Evolutionary conservation across 2,888 invertebrate genomes (phyloP).

Genomic region (Tetheella fluctuosa): DNA sequence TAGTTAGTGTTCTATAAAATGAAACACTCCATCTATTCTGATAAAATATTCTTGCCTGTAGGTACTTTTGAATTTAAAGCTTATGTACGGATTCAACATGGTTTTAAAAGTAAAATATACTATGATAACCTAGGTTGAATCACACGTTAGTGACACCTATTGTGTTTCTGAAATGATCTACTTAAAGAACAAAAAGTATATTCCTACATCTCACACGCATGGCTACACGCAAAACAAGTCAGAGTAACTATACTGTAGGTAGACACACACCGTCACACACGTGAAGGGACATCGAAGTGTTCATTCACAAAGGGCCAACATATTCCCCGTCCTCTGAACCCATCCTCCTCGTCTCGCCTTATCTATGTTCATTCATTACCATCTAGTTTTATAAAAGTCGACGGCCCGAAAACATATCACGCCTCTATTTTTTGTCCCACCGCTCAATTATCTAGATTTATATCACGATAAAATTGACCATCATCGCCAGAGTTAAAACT

Average conservation of each 20-base stretch:
- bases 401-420: slow-evolving; percentile 80
- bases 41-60: no score
- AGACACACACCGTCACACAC: slow-evolving; percentile 38
- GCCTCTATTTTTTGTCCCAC: slow-evolving; percentile 82
- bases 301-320: slow-evolving; percentile 74
- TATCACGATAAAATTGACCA: slow-evolving; percentile 76
- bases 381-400: slow-evolving; percentile 82
- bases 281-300: slow-evolving; percentile 48
- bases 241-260: slow-evolving; percentile 34
- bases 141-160: no score
- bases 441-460: slow-evolving; percentile 83
- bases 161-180: no score
- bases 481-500: slow-evolving; percentile 42
- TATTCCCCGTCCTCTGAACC: slow-evolving; percentile 69
- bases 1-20: no score
- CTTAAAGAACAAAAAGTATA: no score
- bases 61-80: no score
- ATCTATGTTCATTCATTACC: slow-evolving; percentile 83
- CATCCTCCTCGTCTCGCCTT: slow-evolving; percentile 74
- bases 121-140: no score
- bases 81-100: no score
- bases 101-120: no score
- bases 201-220: slow-evolving; percentile 45
- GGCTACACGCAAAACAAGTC: slow-evolving; percentile 46
- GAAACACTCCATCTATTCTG: no score